Percentiles rank a stretch among this genome's conserved stretches.
Conservation (phyloP, 2,888 invertebrate genomes). For the Folsomia candida region DNA sequence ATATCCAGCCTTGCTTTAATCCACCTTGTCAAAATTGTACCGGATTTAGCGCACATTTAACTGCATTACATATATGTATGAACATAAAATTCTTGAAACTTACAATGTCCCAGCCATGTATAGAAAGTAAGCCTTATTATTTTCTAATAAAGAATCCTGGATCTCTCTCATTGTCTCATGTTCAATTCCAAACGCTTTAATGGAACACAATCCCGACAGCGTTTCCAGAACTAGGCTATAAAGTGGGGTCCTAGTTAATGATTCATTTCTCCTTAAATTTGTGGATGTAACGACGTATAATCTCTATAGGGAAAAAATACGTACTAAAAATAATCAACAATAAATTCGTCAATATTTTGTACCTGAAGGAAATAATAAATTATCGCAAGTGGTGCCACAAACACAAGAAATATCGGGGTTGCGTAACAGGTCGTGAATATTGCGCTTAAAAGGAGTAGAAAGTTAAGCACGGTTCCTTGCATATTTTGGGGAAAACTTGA, state of each 20-base stretch:
- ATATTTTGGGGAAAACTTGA: not conserved
- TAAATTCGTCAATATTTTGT: no score
- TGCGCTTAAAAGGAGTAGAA: not conserved
- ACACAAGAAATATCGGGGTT: not conserved
- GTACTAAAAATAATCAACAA: no score
- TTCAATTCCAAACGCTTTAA: not conserved
- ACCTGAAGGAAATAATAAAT: not conserved
- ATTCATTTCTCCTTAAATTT: not conserved
- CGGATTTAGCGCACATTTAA: no score
- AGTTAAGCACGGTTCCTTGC: not conserved
- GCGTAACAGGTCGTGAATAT: not conserved
- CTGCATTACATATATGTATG: no score
- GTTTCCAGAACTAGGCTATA: not conserved
- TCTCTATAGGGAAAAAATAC: no score
- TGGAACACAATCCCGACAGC: not conserved
- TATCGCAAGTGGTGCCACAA: not conserved
- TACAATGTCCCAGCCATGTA: not conserved
- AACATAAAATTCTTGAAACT: not conserved
- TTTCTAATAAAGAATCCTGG: not conserved
- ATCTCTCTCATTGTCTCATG: not conserved
- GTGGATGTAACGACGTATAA: not conserved
- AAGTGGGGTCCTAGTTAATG: not conserved
- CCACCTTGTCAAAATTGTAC: no score
- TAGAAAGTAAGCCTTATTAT: not conserved
- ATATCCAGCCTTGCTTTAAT: not conserved